phyloP scores from a whole-genome alignment of 2,113 vertebrate genomes.

The Salvelinus fontinalis region DNA sequence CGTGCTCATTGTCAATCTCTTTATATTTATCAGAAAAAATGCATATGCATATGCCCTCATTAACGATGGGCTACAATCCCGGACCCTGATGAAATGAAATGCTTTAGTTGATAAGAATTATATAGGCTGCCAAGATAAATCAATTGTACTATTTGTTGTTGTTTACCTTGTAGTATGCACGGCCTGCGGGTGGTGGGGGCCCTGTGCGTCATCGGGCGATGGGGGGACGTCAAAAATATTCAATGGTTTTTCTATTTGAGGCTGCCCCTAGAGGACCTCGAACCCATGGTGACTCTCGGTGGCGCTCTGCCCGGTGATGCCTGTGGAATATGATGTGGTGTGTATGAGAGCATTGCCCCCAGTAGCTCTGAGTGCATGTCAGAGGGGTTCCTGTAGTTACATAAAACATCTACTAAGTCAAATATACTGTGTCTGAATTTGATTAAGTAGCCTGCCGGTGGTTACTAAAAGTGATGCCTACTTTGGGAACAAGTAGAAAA shows the following conservation, averaged over 20 bases:
- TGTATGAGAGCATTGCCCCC: too few relatives aligned
- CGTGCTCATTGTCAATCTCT: conserved; percentile 9
- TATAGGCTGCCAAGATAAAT: conserved; percentile 56
- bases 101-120: conserved; percentile 45
- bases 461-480: too few relatives aligned
- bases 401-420: neutral
- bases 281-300: conserved; percentile 22
- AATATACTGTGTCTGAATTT: too few relatives aligned
- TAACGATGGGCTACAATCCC: neutral
- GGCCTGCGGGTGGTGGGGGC: neutral
- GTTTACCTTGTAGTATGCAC: conserved; percentile 54
- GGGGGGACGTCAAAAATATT: conserved; percentile 3
- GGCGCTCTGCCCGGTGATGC: neutral
- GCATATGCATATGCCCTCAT: neutral
- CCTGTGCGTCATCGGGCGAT: conserved; percentile 28
- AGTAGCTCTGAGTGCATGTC: too few relatives aligned
- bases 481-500: too few relatives aligned
- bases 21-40: neutral
- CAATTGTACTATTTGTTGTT: conserved; percentile 56
- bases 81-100: conserved; percentile 17
- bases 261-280: conserved; percentile 15
- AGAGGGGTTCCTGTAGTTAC: neutral
- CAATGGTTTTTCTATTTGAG: neutral
- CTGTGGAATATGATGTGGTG: neutral
- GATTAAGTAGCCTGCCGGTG: too few relatives aligned